These are phyloP conservation scores for Cerceris ruficornis DNA, from an alignment of 2,888 invertebrate genomes.

Conservation along the genomic window DNA sequence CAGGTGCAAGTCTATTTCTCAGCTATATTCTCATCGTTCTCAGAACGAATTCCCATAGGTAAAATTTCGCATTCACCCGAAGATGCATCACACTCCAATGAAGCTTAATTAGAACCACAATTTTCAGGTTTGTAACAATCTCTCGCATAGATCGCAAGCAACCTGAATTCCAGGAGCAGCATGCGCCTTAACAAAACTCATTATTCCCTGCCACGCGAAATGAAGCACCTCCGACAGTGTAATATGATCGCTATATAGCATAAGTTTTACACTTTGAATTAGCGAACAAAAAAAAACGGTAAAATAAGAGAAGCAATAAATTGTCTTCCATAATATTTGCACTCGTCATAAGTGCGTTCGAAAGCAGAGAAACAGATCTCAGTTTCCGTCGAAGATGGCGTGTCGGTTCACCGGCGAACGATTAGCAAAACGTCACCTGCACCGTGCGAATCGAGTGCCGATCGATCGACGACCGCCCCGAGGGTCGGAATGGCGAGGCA, in stretches of 20 bases:
- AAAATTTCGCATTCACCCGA: too few relatives aligned
- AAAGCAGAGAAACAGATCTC: not conserved
- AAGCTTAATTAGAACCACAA: too few relatives aligned
- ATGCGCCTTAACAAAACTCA: conserved; percentile 14
- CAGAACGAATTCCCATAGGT: too few relatives aligned
- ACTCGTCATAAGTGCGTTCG: conserved; percentile 2
- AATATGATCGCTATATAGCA: conserved; percentile 45
- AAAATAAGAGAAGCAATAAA: conserved; percentile 22
- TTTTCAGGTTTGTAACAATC: too few relatives aligned
- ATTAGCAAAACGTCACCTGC: conserved; percentile 28
- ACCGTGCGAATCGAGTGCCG: conserved; percentile 19
- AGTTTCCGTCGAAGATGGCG: conserved; percentile 9
- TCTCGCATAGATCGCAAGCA: not conserved
- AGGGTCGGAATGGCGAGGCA: conserved; percentile 14
- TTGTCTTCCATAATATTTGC: conserved; percentile 17
- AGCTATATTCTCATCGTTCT: too few relatives aligned
- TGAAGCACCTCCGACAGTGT: conserved; percentile 24
- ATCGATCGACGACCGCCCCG: conserved; percentile 43
- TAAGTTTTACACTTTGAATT: conserved; percentile 45
- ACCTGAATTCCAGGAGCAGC: conserved; percentile 26
- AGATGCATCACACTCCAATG: too few relatives aligned
- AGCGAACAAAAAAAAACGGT: conserved; percentile 43
- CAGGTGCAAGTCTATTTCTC: too few relatives aligned
- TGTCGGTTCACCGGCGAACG: conserved; percentile 22
- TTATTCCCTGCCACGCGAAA: conserved; percentile 17